These are phyloP conservation scores for Cossypha niveicapilla DNA, from an alignment of 2,797 vertebrate species.

Conservation along the genomic window DNA sequence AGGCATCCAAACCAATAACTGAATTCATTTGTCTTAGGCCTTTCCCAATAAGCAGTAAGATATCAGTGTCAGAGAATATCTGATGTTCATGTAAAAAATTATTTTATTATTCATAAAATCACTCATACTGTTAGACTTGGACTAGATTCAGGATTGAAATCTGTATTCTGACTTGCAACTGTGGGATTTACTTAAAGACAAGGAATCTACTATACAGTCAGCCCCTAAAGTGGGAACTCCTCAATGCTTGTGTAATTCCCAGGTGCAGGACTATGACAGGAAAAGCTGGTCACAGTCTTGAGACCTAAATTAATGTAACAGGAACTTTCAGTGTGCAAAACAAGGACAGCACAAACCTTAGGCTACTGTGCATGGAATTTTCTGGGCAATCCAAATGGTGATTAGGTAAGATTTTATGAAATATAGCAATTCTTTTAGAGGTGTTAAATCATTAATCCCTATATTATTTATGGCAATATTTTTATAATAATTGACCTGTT, in stretches of 20 bases:
- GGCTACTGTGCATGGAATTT: not conserved
- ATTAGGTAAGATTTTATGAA: not conserved
- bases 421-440: not conserved
- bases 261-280: not conserved
- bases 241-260: not conserved
- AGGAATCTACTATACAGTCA: not conserved
- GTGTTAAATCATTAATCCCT: not conserved
- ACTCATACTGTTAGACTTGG: accelerated
- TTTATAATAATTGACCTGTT: not conserved
- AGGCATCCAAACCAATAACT: not conserved
- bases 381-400: not conserved
- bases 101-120: not conserved
- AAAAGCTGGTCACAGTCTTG: not conserved
- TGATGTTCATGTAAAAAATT: not conserved
- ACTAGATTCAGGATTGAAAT: not conserved
- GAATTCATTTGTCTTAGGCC: not conserved
- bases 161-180: not conserved
- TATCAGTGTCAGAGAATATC: not conserved
- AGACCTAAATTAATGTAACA: not conserved
- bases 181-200: not conserved
- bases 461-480: not conserved
- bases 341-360: not conserved
- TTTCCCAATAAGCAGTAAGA: not conserved
- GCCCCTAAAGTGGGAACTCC: not conserved
- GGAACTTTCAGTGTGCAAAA: not conserved